Percentiles rank a stretch among this genome's conserved stretches.
These are phyloP conservation scores for Panthera uncia DNA, from an alignment of 2,113 vertebrate species.

Conservation along the genomic window DNA sequence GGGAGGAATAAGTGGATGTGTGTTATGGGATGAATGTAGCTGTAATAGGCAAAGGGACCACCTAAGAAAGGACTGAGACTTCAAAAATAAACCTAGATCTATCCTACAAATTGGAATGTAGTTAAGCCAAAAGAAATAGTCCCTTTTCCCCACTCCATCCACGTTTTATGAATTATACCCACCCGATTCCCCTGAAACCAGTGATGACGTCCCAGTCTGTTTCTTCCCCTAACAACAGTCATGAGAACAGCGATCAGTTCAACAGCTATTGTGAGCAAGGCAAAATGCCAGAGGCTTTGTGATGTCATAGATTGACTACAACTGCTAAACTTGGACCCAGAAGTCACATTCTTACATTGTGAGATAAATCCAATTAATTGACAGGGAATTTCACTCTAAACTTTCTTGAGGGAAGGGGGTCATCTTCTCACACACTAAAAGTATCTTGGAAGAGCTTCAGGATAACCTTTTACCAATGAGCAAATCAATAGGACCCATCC, in stretches of 20 bases:
- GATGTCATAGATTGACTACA: background rate
- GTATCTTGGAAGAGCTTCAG: background rate
- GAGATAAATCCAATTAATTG: background rate
- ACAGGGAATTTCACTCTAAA: background rate
- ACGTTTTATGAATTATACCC: background rate
- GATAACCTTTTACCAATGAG: rapidly evolving
- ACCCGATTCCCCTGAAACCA: background rate
- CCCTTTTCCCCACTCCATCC: background rate
- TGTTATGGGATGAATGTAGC: background rate
- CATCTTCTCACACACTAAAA: background rate
- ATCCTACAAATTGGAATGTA: background rate
- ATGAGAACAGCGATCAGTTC: background rate
- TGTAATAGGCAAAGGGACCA: background rate
- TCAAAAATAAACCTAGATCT: background rate
- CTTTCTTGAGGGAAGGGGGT: background rate
- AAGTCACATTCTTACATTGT: background rate
- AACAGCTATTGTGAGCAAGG: background rate
- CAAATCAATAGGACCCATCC: background rate
- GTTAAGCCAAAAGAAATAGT: background rate
- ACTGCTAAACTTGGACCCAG: background rate
- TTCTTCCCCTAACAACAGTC: background rate
- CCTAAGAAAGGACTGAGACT: background rate
- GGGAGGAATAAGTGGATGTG: background rate
- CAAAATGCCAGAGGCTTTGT: background rate
- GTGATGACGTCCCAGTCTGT: background rate